These are phyloP conservation scores for Julus scandinavius DNA, from an alignment of 2,888 invertebrate genomes.

Conservation along the genomic window DNA sequence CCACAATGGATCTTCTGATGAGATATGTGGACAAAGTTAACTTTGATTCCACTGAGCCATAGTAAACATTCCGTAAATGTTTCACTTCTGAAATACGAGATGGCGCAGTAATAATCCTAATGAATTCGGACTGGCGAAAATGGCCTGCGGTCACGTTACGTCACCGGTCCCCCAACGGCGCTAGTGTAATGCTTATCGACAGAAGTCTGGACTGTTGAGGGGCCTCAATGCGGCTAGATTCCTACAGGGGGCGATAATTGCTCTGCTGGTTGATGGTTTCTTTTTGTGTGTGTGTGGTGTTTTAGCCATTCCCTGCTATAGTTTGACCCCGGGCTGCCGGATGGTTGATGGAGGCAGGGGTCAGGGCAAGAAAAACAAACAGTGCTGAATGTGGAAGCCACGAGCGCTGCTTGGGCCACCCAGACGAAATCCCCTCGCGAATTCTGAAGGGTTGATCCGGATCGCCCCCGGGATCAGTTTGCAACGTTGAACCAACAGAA, in stretches of 20 bases:
- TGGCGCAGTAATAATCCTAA: not conserved
- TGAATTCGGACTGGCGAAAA: not conserved
- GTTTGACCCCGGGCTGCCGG: constrained; percentile 5
- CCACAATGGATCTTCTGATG: no score
- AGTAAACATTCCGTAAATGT: no score
- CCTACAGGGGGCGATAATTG: constrained; percentile 11
- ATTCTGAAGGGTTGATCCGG: constrained; percentile 39
- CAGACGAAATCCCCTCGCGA: not conserved
- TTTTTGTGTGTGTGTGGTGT: constrained; percentile 19
- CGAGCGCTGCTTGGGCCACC: constrained; percentile 47
- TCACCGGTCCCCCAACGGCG: not conserved
- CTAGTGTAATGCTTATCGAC: not conserved
- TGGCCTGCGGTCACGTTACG: not conserved
- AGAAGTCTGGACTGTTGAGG: constrained; percentile 18
- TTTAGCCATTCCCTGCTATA: not conserved
- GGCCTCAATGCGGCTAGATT: not conserved
- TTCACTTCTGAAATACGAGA: no score
- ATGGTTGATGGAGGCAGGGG: constrained; percentile 52
- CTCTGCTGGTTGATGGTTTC: not conserved
- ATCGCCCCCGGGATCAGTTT: not conserved
- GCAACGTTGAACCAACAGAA: constrained; percentile 9
- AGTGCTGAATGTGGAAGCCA: constrained; percentile 51
- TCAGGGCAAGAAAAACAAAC: constrained; percentile 54
- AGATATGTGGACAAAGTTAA: no score
- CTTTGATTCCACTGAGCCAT: no score